A percentile compares a stretch with the other conserved stretches of the same genome.
These are phyloP conservation scores for Hemaris fuciformis DNA, from an alignment of 2,888 invertebrate genomes.

Conservation along the genomic window DNA sequence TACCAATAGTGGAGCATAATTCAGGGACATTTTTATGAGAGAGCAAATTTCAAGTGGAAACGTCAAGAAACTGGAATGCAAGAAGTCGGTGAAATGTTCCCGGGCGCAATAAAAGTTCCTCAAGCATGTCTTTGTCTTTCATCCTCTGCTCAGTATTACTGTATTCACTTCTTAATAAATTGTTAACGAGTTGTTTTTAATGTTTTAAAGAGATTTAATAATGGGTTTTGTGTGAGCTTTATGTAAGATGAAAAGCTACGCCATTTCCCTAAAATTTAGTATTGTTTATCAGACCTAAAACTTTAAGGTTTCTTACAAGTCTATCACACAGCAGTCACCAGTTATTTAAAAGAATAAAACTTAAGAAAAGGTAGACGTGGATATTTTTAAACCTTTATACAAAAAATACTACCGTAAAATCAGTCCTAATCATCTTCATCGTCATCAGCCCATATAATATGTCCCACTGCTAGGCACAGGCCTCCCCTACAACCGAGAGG, in stretches of 20 bases:
- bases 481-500: no score
- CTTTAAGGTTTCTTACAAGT: no score
- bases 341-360: no score
- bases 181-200: background rate
- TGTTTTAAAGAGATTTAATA: background rate
- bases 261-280: no score
- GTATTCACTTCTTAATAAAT: background rate
- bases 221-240: background rate
- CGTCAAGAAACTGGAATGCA: background rate
- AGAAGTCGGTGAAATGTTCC: background rate
- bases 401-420: no score
- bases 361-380: no score
- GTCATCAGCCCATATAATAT: no score
- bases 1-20: background rate
- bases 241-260: background rate
- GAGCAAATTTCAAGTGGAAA: constrained; percentile 1
- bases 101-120: constrained; percentile 1
- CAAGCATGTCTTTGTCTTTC: background rate
- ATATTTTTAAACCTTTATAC: no score
- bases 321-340: no score
- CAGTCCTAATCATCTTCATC: no score
- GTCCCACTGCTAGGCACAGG: no score
- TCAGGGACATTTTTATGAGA: constrained; percentile 3
- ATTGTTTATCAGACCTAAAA: no score
- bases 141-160: background rate